phyloP scores from a whole-genome alignment of 2,797 vertebrate genomes.

The Gymnocypris eckloni region DNA sequence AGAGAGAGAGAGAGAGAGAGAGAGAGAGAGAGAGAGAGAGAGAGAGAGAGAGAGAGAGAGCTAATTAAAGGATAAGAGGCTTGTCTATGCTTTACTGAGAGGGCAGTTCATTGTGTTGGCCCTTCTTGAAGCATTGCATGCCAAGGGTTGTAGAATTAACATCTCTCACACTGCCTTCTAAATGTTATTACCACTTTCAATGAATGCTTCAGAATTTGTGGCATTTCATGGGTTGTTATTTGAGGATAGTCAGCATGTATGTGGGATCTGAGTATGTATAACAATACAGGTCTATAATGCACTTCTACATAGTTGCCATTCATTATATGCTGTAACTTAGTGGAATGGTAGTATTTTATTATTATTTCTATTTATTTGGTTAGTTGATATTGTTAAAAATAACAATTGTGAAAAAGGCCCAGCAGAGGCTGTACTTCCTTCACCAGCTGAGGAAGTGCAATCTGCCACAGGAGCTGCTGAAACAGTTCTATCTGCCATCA shows the following conservation, averaged over 20 bases:
- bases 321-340: not conserved
- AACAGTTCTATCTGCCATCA: no score
- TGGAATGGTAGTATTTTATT: not conserved
- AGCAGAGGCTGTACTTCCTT: no score
- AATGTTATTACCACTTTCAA: not conserved
- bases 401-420: no score
- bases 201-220: no score
- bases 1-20: no score
- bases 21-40: no score
- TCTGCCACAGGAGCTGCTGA: no score
- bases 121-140: not conserved
- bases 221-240: not conserved
- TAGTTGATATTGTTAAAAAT: not conserved
- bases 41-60: no score
- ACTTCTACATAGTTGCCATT: not conserved
- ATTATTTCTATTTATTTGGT: not conserved
- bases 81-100: slow-evolving; percentile 34
- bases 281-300: not conserved
- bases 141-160: not conserved
- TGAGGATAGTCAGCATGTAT: not conserved
- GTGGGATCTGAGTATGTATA: not conserved
- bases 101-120: slow-evolving; percentile 6
- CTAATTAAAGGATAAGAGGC: slow-evolving; percentile 37
- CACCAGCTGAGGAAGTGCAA: no score
- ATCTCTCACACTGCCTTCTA: not conserved